Evolutionary conservation across 2,113 vertebrate species (phyloP).

Genomic region (Phalacrocorax aristotelis): DNA sequence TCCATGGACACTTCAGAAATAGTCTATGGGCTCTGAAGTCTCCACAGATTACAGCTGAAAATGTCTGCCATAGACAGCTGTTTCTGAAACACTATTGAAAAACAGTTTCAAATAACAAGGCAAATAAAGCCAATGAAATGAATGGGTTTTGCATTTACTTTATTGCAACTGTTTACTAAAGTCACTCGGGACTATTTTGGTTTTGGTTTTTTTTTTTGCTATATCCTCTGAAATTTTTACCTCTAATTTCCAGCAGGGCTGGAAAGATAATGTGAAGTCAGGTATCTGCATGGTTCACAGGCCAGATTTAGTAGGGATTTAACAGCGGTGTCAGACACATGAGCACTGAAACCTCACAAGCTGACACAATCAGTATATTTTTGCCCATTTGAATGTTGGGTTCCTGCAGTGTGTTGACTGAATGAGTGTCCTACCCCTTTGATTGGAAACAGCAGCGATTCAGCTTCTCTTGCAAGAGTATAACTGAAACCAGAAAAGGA

Average conservation of each 20-base stretch:
- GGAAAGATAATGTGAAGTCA: neutral
- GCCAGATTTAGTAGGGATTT: neutral
- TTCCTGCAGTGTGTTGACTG: neutral
- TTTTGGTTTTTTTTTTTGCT: neutral
- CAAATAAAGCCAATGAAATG: neutral
- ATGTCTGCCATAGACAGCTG: neutral
- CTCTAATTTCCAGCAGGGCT: neutral
- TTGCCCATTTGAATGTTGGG: neutral
- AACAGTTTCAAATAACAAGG: neutral
- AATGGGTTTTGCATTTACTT: rapidly evolving
- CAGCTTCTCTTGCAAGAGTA: neutral
- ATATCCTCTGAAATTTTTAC: neutral
- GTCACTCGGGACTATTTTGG: neutral
- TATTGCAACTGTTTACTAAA: neutral
- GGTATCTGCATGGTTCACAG: neutral
- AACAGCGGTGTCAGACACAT: neutral
- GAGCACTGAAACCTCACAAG: neutral
- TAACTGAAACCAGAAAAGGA: neutral
- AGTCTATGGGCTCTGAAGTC: neutral
- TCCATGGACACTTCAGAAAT: neutral
- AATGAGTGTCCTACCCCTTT: neutral
- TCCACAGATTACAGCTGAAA: neutral
- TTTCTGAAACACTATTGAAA: neutral
- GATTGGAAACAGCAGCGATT: neutral
- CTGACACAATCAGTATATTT: neutral